A percentile compares a stretch with the other conserved stretches of the same genome.
Evolutionary conservation across 2,888 invertebrate species (phyloP).

Genomic region (Ischnura elegans): DNA sequence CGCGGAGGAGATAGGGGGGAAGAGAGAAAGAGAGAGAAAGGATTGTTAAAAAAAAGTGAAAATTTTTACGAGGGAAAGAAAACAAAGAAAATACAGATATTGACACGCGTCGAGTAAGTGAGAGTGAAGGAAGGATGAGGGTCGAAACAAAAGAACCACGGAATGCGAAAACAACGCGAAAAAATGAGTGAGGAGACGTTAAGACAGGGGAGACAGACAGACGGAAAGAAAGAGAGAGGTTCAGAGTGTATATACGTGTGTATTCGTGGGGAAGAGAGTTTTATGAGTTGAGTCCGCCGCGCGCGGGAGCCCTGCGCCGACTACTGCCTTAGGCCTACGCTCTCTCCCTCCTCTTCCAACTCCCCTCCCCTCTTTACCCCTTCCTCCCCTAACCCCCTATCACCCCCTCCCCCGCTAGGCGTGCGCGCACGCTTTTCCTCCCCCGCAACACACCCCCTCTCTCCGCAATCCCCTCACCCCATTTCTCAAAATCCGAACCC

Average conservation of each 20-base stretch:
- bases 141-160: background rate
- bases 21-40: too few relatives aligned
- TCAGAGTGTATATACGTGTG: background rate
- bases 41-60: too few relatives aligned
- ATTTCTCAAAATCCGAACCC: background rate
- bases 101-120: too few relatives aligned
- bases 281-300: conserved; percentile 12
- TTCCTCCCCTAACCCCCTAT: too few relatives aligned
- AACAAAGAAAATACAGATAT: too few relatives aligned
- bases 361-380: background rate
- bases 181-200: background rate
- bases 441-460: background rate
- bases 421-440: conserved; percentile 12
- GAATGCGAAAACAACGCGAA: background rate
- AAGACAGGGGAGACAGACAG: too few relatives aligned
- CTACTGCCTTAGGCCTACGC: conserved; percentile 55
- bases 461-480: conserved; percentile 5
- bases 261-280: conserved; percentile 17
- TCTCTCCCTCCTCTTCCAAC: background rate
- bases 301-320: conserved; percentile 63
- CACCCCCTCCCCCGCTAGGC: background rate
- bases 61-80: too few relatives aligned
- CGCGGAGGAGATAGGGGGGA: background rate
- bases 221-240: background rate
- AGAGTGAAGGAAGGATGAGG: background rate